Evolutionary conservation across 2,888 invertebrate genomes (phyloP), one percentile per base, ranked within the genome.

Genomic region (Hirtodrosophila cameraria): DNA sequence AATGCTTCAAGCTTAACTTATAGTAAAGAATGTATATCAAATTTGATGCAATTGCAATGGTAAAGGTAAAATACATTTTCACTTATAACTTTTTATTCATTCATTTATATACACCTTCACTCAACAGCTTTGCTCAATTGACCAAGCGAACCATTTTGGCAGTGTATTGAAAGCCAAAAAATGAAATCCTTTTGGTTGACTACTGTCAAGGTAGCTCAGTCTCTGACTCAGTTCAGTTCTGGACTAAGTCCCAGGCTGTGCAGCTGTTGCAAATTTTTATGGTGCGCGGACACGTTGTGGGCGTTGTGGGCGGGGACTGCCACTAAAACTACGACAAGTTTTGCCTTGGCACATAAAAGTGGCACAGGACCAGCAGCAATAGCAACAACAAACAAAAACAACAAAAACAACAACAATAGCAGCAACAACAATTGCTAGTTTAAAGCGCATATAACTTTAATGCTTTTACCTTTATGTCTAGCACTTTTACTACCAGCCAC

Each of bases 401-500:
- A 9, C 31, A 38, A 15, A 38, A 7, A 9, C 43, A 58, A 45
- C 52, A 49, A 27, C 65, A 65, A 5, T 38, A 43, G 16, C 45
- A 39, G 28, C 43, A 54, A 39, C 69, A 57, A 54, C 70, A 52
- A 61, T 35, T 30, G 41, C 59, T 63, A 72, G 76, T 58, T 80
- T 86, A 86, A 86, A 86, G 83, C 79, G 84, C 74, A 86, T 80
- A 83, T 86, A 80, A 86, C 84, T 80, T 80, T 80, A 80, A 80
- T 80, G 81, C 74, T 62, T 86, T 76, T 80, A 80, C 79, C 79
- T 80, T 80, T 83, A 80, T 86, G 81, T 83, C 84, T 77, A 61
- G 81, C 77, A 80, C 81, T 83, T 80, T 79, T 83, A 79, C 69
- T 76, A 80, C 77, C 62, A 42, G 33, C 46, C 49, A 43, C 60